phyloP scores from a whole-genome alignment of 1,140 invertebrate genomes.

The Lineus longissimus region DNA sequence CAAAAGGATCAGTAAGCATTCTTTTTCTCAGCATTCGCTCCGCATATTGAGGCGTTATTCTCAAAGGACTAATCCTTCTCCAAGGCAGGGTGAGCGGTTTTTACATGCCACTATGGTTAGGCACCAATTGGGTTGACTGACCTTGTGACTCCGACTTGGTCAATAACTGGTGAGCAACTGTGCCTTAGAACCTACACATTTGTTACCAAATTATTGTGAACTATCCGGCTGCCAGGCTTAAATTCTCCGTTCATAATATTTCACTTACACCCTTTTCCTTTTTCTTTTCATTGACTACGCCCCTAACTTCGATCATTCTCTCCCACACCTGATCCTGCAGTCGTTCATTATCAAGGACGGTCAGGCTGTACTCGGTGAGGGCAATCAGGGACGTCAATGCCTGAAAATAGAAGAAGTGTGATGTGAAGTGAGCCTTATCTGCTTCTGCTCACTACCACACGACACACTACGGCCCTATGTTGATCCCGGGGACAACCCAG shows the following conservation, averaged over 20 bases:
- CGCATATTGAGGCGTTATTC: too few species aligned
- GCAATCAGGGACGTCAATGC: neutral
- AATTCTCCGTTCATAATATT: neutral
- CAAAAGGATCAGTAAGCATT: too few species aligned
- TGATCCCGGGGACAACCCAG: too few species aligned
- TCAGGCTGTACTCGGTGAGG: slow-evolving; percentile 4
- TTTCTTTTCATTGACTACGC: neutral
- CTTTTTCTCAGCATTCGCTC: too few species aligned
- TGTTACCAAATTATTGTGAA: neutral
- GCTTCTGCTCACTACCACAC: neutral
- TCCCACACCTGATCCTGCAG: slow-evolving; percentile 4
- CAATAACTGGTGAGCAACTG: too few species aligned
- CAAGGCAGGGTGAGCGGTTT: too few species aligned
- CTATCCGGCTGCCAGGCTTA: too few species aligned
- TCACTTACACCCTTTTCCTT: neutral
- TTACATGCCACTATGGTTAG: too few species aligned
- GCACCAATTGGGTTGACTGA: too few species aligned
- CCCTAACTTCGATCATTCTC: slow-evolving; percentile 5
- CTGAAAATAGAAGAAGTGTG: neutral
- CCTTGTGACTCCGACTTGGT: too few species aligned
- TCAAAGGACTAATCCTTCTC: too few species aligned
- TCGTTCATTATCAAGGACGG: slow-evolving; percentile 2
- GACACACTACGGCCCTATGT: neutral
- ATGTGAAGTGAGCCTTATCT: neutral
- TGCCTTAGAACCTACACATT: too few species aligned